A percentile compares a stretch with the other conserved stretches of the same genome.
Evolutionary conservation across 2,113 vertebrate species (phyloP).

Genomic region (Sorex araneus): DNA sequence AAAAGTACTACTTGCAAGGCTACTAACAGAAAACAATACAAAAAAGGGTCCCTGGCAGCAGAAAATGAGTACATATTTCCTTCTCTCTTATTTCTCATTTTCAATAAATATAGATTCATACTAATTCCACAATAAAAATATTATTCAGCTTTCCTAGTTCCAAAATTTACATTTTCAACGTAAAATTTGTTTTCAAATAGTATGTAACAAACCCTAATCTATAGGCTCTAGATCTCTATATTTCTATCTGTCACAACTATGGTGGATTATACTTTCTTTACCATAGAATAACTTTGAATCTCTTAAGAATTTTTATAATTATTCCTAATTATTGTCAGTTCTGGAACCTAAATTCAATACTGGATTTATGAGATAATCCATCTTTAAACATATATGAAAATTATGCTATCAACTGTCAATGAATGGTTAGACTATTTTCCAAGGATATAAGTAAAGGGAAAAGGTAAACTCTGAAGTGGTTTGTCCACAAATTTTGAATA

Average conservation of each 20-base stretch:
- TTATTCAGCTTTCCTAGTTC: background rate
- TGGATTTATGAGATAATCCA: background rate
- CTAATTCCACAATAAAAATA: slow-evolving; percentile 41
- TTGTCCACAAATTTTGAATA: background rate
- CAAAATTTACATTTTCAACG: background rate
- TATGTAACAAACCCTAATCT: slow-evolving; percentile 5
- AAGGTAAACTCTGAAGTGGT: background rate
- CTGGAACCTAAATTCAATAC: background rate
- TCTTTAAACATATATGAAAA: background rate
- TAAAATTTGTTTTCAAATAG: background rate
- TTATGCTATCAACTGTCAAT: background rate
- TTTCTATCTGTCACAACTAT: slow-evolving; percentile 40
- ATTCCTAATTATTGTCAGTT: background rate
- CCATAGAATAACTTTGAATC: slow-evolving; percentile 15
- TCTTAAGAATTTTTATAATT: slow-evolving; percentile 34
- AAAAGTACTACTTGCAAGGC: slow-evolving; percentile 6
- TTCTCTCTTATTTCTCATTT: slow-evolving; percentile 62
- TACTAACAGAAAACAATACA: slow-evolving; percentile 4
- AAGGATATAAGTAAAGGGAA: slow-evolving; percentile 19
- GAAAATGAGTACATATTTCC: slow-evolving; percentile 18
- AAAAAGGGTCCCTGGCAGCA: background rate
- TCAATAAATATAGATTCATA: background rate
- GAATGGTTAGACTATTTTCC: slow-evolving; percentile 18
- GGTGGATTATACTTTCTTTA: background rate
- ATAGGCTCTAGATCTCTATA: background rate